phyloP scores from a whole-genome alignment of 2,888 invertebrate genomes.

The Diogma glabrata region DNA sequence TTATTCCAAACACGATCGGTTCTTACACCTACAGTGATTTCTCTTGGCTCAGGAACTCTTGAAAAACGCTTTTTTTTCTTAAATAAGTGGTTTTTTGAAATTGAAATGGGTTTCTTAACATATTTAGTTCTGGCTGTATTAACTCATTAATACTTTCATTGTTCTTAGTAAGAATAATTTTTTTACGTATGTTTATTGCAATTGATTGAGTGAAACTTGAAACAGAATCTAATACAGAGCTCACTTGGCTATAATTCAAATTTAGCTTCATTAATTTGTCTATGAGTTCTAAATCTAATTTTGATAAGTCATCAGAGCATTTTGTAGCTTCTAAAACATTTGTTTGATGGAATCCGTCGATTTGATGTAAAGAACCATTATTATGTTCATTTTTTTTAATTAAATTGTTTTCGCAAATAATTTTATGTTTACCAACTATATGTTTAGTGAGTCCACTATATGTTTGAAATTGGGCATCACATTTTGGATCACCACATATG shows the following conservation, averaged over 20 bases:
- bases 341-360: not conserved
- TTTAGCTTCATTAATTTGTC: not conserved
- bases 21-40: slow-evolving; percentile 1
- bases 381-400: not conserved
- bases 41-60: slow-evolving; percentile 4
- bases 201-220: not conserved
- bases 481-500: not conserved
- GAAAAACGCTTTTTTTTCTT: not conserved
- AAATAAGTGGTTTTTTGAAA: not conserved
- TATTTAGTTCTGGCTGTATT: not conserved
- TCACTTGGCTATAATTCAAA: not conserved
- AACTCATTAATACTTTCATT: not conserved
- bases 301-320: not conserved
- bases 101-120: not conserved
- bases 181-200: not conserved
- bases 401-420: not conserved
- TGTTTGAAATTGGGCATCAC: not conserved
- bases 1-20: not conserved
- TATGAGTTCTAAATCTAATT: not conserved
- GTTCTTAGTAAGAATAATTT: not conserved
- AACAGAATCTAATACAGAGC: not conserved
- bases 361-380: not conserved
- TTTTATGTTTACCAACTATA: not conserved
- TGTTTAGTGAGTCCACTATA: not conserved
- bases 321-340: not conserved